Evolutionary conservation across 2,113 vertebrate species (phyloP).

Genomic region (Melanocharis versteri): DNA sequence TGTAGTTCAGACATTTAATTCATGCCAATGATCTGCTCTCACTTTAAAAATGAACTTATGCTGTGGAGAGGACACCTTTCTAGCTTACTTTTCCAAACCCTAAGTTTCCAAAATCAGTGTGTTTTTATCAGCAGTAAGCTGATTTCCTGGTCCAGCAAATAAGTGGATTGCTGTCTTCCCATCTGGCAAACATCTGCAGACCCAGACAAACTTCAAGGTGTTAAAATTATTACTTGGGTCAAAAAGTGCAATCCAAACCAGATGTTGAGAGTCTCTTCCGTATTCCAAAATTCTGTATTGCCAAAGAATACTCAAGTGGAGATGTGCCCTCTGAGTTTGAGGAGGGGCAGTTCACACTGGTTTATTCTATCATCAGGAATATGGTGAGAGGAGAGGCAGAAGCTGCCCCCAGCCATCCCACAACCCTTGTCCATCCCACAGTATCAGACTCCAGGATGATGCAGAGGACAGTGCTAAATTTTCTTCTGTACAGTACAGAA

Average conservation of each 20-base stretch:
- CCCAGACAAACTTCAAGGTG: not conserved
- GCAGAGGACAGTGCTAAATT: not conserved
- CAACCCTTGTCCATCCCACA: not conserved
- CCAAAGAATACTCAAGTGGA: not conserved
- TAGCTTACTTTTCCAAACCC: not conserved
- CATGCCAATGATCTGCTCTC: not conserved
- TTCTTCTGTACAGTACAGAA: not conserved
- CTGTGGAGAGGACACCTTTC: not conserved
- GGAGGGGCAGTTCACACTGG: not conserved
- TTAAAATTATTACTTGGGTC: not conserved
- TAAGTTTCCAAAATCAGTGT: not conserved
- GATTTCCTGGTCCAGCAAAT: not conserved
- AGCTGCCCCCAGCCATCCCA: not conserved
- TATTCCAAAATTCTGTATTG: not conserved
- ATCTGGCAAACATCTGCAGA: not conserved
- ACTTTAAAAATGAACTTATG: not conserved
- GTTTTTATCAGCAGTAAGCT: not conserved
- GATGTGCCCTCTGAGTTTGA: not conserved
- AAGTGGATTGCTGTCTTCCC: not conserved
- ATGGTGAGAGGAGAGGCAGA: not conserved
- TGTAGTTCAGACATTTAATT: slow-evolving; percentile 20
- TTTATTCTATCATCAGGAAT: not conserved
- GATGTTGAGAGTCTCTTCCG: not conserved
- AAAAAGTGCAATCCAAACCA: not conserved
- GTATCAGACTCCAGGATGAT: not conserved